Evolutionary conservation across 2,113 vertebrate species (phyloP).

Genomic region (Cyphomyrus plagiostoma): DNA sequence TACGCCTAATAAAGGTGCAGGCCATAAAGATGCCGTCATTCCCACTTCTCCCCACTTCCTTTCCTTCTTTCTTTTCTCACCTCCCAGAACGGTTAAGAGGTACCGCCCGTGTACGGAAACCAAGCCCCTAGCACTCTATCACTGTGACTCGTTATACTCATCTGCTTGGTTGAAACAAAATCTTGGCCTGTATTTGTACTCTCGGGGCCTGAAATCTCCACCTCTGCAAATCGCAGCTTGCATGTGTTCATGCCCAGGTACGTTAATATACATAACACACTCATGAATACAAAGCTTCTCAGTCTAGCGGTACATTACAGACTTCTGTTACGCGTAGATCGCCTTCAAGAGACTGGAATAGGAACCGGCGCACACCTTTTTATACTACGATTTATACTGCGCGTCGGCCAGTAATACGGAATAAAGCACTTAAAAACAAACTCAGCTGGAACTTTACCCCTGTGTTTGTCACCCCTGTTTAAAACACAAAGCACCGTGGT

Average conservation of each 20-base stretch:
- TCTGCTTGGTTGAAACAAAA: too few relatives aligned
- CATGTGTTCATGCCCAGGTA: background rate
- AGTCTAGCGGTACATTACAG: background rate
- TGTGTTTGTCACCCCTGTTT: background rate
- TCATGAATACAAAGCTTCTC: background rate
- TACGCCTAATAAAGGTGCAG: slow-evolving; percentile 65
- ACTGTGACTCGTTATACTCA: too few relatives aligned
- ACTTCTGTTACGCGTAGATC: background rate
- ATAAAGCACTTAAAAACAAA: background rate
- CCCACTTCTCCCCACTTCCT: slow-evolving; percentile 38
- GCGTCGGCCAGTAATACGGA: background rate
- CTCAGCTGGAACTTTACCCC: background rate
- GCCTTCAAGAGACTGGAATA: background rate
- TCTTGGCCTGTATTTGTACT: too few relatives aligned
- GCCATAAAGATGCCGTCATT: slow-evolving; percentile 48
- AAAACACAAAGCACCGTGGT: background rate
- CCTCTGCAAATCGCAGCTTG: background rate
- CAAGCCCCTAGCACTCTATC: background rate
- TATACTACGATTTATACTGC: background rate
- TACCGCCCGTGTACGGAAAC: background rate
- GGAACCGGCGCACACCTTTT: background rate
- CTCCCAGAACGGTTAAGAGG: background rate
- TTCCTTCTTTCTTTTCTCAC: background rate
- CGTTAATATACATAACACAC: background rate
- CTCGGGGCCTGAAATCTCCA: too few relatives aligned